phyloP scores from a whole-genome alignment of 2,113 vertebrate species.

The Kobus ellipsiprymnus region DNA sequence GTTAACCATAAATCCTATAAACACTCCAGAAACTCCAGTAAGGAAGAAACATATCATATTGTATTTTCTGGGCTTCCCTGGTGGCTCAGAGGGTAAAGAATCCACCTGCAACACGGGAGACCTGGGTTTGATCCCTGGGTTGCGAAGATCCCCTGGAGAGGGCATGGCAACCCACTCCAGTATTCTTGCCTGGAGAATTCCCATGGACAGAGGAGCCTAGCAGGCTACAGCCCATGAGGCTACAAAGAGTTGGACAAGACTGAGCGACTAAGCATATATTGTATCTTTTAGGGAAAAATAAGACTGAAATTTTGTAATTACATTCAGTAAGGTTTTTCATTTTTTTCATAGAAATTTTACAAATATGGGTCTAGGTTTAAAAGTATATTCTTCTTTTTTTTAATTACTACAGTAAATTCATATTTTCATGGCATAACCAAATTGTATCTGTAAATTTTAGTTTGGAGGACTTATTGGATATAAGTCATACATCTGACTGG shows the following conservation, averaged over 20 bases:
- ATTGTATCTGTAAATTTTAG: neutral
- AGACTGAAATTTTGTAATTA: neutral
- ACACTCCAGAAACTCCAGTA: neutral
- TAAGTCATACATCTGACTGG: neutral
- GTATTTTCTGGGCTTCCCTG: neutral
- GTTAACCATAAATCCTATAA: neutral
- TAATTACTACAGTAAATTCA: neutral
- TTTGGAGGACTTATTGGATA: slow-evolving; percentile 2
- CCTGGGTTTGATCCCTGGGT: neutral
- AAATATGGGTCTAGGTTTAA: neutral
- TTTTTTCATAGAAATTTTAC: neutral
- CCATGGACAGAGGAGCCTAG: neutral
- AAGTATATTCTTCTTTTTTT: neutral
- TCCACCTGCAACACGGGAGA: neutral
- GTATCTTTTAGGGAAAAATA: slow-evolving; percentile 14
- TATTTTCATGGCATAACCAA: slow-evolving; percentile 29
- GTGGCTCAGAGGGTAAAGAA: neutral
- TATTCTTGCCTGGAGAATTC: neutral
- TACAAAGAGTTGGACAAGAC: neutral
- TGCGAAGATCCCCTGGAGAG: neutral
- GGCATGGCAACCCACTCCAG: neutral
- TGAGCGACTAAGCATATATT: neutral
- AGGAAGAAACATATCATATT: neutral
- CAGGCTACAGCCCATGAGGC: neutral
- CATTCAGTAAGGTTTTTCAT: neutral